phyloP scores from a whole-genome alignment of 2,113 vertebrate genomes.

The Hippocampus guttulatus region DNA sequence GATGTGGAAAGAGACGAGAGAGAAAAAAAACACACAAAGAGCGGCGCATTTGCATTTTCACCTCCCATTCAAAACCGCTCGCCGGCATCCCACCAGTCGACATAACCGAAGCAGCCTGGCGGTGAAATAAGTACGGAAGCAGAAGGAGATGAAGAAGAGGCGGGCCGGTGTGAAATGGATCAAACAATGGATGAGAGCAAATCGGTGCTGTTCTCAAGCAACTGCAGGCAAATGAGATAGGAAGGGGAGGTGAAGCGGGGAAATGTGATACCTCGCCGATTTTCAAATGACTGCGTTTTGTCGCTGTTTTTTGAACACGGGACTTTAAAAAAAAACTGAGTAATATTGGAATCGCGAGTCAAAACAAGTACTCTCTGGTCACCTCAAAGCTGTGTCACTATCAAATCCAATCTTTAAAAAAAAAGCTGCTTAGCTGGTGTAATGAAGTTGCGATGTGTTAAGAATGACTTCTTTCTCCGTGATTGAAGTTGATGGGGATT shows the following conservation, averaged over 20 bases:
- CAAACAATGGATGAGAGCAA: conserved; percentile 67
- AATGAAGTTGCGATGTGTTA: not conserved
- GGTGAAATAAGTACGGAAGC: conserved; percentile 54
- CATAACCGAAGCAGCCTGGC: conserved; percentile 38
- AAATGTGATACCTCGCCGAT: conserved; percentile 53
- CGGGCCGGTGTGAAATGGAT: conserved; percentile 67
- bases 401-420: not conserved
- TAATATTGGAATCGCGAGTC: not conserved
- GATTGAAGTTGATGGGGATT: not conserved
- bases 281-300: conserved; percentile 51
- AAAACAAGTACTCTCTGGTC: not conserved
- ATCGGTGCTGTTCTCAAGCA: conserved; percentile 52
- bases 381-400: not conserved
- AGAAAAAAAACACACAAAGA: conserved; percentile 21
- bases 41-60: conserved; percentile 45
- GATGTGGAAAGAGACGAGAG: conserved; percentile 41
- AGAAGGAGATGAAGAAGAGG: conserved; percentile 62
- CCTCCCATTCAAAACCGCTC: conserved; percentile 55
- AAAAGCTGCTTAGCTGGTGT: not conserved
- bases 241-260: conserved; percentile 40
- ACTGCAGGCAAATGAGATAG: conserved; percentile 50
- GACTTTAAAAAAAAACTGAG: not conserved
- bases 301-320: conserved; percentile 8
- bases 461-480: not conserved
- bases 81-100: conserved; percentile 49